Evolutionary conservation across 2,888 invertebrate genomes (phyloP).

Genomic region (Tineola bisselliella): DNA sequence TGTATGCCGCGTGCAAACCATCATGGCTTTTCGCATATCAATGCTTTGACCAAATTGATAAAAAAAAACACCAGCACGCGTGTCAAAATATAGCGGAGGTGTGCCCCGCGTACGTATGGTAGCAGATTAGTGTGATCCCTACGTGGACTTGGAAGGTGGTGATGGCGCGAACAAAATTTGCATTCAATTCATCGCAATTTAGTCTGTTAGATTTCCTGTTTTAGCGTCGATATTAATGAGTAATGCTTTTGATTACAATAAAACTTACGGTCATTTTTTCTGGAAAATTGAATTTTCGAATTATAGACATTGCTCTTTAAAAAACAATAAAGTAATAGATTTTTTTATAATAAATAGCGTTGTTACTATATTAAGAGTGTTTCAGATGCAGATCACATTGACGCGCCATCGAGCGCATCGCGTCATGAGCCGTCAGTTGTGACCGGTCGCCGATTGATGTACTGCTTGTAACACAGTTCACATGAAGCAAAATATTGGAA

Average conservation of each 20-base stretch:
- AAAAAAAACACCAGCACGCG: slow-evolving; percentile 50
- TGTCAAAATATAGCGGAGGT: slow-evolving; percentile 31
- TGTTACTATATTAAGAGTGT: neutral
- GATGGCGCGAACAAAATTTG: neutral
- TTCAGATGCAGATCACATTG: slow-evolving; percentile 11
- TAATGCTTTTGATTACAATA: too few relatives aligned
- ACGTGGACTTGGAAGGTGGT: neutral
- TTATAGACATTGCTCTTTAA: neutral
- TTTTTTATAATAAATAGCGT: neutral
- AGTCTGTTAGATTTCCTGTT: neutral
- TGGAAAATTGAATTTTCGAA: neutral
- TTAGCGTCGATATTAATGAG: too few relatives aligned
- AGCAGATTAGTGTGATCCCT: slow-evolving; percentile 5
- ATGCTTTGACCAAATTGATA: slow-evolving; percentile 55
- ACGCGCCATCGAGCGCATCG: slow-evolving; percentile 24
- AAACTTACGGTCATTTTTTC: too few relatives aligned
- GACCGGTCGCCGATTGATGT: slow-evolving; percentile 2
- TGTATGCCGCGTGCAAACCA: slow-evolving; percentile 61
- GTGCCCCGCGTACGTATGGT: slow-evolving; percentile 22
- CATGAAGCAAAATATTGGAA: neutral
- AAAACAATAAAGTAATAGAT: neutral
- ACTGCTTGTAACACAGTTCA: neutral
- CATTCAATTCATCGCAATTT: neutral
- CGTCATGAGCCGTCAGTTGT: slow-evolving; percentile 2
- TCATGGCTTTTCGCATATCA: slow-evolving; percentile 61